A percentile compares a stretch with the other conserved stretches of the same genome.
These are phyloP conservation scores for Australoheros scitulus DNA, from an alignment of 2,113 vertebrate species.

Conservation along the genomic window DNA sequence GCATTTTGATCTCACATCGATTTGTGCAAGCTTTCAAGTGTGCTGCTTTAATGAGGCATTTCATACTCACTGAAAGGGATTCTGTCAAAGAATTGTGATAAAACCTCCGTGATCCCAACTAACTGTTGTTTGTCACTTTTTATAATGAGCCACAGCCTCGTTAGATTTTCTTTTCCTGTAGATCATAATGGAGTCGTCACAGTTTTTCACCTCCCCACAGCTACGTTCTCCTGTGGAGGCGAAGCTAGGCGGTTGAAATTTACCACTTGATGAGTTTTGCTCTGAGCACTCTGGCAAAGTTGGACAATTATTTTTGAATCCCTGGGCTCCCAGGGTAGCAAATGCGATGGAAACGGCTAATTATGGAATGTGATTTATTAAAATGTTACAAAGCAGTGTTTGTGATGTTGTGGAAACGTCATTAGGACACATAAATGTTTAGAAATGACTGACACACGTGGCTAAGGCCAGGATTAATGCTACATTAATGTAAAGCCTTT, in stretches of 20 bases:
- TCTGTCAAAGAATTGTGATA: slow-evolving; percentile 38
- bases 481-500: not conserved
- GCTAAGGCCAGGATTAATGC: slow-evolving; percentile 14
- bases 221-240: slow-evolving; percentile 40
- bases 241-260: slow-evolving; percentile 21
- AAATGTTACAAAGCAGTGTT: slow-evolving; percentile 20
- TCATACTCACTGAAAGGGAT: slow-evolving; percentile 58
- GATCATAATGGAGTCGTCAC: slow-evolving; percentile 53
- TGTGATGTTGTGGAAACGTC: slow-evolving; percentile 38
- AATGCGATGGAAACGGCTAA: slow-evolving; percentile 37
- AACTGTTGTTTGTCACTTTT: slow-evolving; percentile 55
- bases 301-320: slow-evolving; percentile 72
- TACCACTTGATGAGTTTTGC: slow-evolving; percentile 63
- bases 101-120: slow-evolving; percentile 41
- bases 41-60: slow-evolving; percentile 73
- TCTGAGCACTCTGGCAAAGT: slow-evolving; percentile 62
- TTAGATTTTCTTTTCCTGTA: slow-evolving; percentile 19
- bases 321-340: slow-evolving; percentile 32
- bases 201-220: slow-evolving; percentile 42
- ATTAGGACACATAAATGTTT: slow-evolving; percentile 17
- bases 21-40: slow-evolving; percentile 73
- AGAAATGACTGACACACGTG: not conserved
- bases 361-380: slow-evolving; percentile 56
- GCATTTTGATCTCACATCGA: slow-evolving; percentile 62
- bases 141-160: slow-evolving; percentile 66